Conservation (phyloP, 2,797 vertebrate genomes). For the Falco columbarius region DNA sequence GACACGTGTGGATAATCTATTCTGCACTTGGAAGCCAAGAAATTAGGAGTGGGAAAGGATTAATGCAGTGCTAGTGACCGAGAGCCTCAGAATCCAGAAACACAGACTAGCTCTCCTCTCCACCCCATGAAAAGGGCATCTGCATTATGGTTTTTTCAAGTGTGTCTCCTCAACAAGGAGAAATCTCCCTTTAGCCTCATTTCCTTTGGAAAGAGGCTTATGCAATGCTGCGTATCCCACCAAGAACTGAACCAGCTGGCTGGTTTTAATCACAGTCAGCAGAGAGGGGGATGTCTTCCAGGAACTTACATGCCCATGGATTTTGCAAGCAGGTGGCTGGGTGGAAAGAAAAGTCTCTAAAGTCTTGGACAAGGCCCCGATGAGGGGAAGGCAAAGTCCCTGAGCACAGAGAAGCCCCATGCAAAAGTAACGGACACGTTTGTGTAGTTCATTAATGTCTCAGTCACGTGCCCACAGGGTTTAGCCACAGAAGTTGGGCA, state of each 20-base stretch:
- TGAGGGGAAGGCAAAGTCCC: neutral
- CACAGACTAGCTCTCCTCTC: neutral
- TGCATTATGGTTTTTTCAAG: neutral
- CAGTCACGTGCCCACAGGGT: fast-evolving
- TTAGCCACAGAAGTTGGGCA: neutral
- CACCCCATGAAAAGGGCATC: neutral
- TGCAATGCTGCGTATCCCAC: neutral
- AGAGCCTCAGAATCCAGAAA: neutral
- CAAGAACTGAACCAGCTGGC: neutral
- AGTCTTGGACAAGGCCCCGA: neutral
- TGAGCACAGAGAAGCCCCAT: neutral
- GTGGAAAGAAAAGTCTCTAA: neutral
- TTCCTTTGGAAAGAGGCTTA: neutral
- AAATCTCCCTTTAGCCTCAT: neutral
- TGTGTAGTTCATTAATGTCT: neutral
- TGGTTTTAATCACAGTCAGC: neutral
- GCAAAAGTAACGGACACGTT: neutral
- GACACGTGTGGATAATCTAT: neutral
- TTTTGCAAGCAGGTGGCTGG: neutral
- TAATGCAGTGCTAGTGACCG: neutral
- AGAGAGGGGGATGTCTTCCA: neutral
- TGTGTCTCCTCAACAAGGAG: fast-evolving
- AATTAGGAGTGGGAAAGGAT: neutral
- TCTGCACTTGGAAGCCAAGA: neutral
- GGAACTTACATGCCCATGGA: neutral